Evolutionary conservation across 2,113 vertebrate genomes (phyloP).

Genomic region (Pholis gunnellus): DNA sequence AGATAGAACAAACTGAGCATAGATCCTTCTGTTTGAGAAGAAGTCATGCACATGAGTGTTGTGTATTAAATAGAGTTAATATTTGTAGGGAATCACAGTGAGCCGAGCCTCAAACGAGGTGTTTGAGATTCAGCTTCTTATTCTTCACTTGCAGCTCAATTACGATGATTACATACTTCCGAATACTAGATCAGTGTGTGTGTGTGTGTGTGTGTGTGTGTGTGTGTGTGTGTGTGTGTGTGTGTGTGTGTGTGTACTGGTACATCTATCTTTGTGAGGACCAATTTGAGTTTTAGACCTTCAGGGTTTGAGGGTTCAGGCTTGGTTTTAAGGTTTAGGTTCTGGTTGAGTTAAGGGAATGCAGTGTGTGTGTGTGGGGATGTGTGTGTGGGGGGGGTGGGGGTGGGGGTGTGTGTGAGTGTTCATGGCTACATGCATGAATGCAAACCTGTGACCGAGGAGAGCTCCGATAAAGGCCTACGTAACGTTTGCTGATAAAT

Average conservation of each 20-base stretch:
- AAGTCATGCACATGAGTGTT: not conserved
- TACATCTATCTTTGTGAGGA: no score
- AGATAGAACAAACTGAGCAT: not conserved
- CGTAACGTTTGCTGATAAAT: constrained; percentile 66
- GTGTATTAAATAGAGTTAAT: not conserved
- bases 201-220: no score
- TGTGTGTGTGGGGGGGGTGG: no score
- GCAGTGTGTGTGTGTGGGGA: no score
- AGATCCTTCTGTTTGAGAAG: not conserved
- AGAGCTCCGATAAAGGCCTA: constrained; percentile 60
- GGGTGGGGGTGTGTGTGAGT: not conserved
- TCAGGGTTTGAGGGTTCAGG: no score
- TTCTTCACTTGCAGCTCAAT: constrained; percentile 30
- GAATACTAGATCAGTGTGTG: not conserved
- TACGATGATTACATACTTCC: constrained; percentile 25
- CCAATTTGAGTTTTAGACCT: no score
- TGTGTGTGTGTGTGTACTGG: no score
- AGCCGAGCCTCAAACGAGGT: not conserved
- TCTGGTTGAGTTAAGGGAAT: no score
- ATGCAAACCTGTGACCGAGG: constrained; percentile 49
- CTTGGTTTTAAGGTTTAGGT: not conserved
- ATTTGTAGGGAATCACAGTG: not conserved
- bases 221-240: no score
- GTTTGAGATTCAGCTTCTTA: constrained; percentile 32
- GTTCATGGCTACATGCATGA: constrained; percentile 14